A percentile compares a stretch with the other conserved stretches of the same genome.
phyloP scores from a whole-genome alignment of 2,113 vertebrate species.

The Electrona antarctica region DNA sequence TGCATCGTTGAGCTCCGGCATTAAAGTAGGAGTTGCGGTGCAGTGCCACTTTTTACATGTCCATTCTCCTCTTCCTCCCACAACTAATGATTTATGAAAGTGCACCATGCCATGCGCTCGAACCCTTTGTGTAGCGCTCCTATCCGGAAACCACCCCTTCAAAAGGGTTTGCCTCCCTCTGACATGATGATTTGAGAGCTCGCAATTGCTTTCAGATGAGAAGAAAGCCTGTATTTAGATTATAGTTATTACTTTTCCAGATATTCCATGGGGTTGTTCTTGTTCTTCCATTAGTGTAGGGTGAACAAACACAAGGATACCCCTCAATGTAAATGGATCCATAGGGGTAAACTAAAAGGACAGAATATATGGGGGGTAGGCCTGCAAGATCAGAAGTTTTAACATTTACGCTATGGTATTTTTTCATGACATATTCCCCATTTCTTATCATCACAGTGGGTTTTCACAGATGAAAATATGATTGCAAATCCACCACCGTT shows the following conservation, averaged over 20 bases:
- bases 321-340: background rate
- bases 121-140: background rate
- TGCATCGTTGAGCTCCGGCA: background rate
- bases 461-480: background rate
- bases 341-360: background rate
- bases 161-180: slow-evolving; percentile 7
- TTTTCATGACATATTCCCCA: background rate
- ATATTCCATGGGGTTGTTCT: slow-evolving; percentile 3
- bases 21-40: background rate
- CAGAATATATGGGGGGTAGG: background rate
- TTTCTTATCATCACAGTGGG: background rate
- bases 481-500: background rate
- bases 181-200: slow-evolving; percentile 6
- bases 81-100: slow-evolving; percentile 1
- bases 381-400: background rate
- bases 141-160: background rate
- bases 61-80: background rate
- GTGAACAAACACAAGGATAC: slow-evolving; percentile 1
- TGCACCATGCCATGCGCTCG: background rate
- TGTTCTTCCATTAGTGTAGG: background rate
- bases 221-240: slow-evolving; percentile 36
- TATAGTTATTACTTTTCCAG: slow-evolving; percentile 42
- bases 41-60: background rate
- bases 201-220: slow-evolving; percentile 25
- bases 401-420: background rate